Conservation (phyloP, 2,797 vertebrate genomes). For the Alauda arvensis region DNA sequence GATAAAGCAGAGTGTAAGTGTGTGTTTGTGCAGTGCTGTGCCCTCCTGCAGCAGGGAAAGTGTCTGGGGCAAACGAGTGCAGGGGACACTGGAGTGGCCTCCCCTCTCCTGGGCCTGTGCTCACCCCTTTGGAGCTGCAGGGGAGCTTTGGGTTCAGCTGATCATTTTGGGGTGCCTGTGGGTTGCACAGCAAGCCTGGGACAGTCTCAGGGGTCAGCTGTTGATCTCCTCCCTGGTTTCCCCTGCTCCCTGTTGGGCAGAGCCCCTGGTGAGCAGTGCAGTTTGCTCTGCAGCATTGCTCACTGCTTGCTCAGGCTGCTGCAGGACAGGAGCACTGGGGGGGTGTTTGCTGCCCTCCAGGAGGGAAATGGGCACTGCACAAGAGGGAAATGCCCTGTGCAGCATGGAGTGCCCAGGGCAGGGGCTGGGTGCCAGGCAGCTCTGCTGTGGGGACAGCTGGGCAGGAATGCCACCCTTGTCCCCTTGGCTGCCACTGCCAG, state of each 20-base stretch:
- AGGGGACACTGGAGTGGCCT: not conserved
- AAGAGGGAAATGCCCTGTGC: not conserved
- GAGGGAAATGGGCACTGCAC: not conserved
- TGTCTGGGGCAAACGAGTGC: not conserved
- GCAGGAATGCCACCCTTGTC: rapidly evolving
- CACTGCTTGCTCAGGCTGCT: too few relatives aligned
- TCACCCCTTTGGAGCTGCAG: not conserved
- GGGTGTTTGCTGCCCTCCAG: not conserved
- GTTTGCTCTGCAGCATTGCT: not conserved
- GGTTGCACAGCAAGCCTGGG: not conserved
- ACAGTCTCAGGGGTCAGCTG: not conserved
- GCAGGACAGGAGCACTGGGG: too few relatives aligned
- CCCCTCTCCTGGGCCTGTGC: not conserved
- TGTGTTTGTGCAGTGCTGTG: not conserved
- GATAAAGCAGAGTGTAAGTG: not conserved
- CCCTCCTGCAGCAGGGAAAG: not conserved
- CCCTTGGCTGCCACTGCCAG: not conserved
- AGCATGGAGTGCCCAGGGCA: not conserved
- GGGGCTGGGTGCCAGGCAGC: not conserved
- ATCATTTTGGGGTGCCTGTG: too few relatives aligned
- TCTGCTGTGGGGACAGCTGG: not conserved
- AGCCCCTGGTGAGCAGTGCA: not conserved
- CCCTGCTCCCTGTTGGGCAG: not conserved
- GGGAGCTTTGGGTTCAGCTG: not conserved
- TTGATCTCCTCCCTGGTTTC: not conserved